Evolutionary conservation across 2,113 vertebrate species (phyloP).

Genomic region (Psilopsiagon aurifrons): DNA sequence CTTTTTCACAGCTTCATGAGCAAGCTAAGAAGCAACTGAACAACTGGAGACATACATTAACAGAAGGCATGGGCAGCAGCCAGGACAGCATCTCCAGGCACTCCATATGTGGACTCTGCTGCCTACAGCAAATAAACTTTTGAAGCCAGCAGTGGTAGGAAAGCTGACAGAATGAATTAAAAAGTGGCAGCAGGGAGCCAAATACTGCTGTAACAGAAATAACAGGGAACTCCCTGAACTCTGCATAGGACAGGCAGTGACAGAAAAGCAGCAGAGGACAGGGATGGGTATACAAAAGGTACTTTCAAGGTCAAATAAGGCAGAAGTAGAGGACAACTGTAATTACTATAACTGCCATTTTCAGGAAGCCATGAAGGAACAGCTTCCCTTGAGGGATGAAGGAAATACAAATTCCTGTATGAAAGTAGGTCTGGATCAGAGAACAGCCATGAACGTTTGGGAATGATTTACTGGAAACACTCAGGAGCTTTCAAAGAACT

Average conservation of each 20-base stretch:
- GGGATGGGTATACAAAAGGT: background rate
- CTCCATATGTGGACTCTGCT: slow-evolving; percentile 61
- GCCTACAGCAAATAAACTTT: slow-evolving; percentile 67
- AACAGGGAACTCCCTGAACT: slow-evolving; percentile 39
- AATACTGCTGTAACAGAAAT: background rate
- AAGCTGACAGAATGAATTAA: slow-evolving; percentile 64
- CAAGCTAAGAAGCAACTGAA: slow-evolving; percentile 44
- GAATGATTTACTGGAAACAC: slow-evolving; percentile 17
- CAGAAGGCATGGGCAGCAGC: slow-evolving; percentile 65
- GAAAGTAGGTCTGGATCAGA: background rate
- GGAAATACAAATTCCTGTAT: background rate
- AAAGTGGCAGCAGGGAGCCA: slow-evolving; percentile 31
- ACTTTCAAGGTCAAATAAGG: background rate
- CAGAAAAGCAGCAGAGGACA: background rate
- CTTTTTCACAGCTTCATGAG: slow-evolving; percentile 51
- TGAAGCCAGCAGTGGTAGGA: slow-evolving; percentile 61
- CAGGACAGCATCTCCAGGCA: slow-evolving; percentile 63
- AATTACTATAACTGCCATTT: background rate
- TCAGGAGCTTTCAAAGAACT: slow-evolving; percentile 16
- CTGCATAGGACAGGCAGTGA: background rate
- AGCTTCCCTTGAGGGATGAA: background rate
- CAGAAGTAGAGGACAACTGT: background rate
- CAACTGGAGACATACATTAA: slow-evolving; percentile 61
- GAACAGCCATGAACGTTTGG: background rate
- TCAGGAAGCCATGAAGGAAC: background rate